Percentiles rank a stretch among this genome's conserved stretches.
phyloP scores from a whole-genome alignment of 1,140 invertebrate species.

The Helicoverpa zea region DNA sequence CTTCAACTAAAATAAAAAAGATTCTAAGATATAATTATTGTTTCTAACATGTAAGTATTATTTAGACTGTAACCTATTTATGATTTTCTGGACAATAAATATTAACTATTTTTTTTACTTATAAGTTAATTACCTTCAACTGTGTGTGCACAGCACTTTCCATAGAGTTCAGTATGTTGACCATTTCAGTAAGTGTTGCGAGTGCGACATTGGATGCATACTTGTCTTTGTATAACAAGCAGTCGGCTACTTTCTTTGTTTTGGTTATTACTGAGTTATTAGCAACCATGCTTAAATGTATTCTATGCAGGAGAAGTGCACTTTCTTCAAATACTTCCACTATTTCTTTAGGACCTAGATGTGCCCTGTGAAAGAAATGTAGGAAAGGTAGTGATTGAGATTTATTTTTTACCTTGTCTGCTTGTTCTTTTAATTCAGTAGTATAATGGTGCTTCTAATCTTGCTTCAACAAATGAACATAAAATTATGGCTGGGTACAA shows the following conservation, averaged over 20 bases:
- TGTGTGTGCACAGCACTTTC: constrained; percentile 75
- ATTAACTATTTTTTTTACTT: not conserved
- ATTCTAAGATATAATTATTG: too few relatives aligned
- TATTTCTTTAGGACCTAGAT: constrained; percentile 74
- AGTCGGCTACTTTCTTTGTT: constrained; percentile 69
- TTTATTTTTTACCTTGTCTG: not conserved
- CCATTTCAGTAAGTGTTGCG: constrained; percentile 75
- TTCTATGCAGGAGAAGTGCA: constrained; percentile 77
- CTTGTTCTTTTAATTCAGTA: too few relatives aligned
- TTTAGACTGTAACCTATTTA: too few relatives aligned
- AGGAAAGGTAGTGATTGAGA: not conserved
- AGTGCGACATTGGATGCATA: constrained; percentile 79
- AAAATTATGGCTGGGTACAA: too few relatives aligned
- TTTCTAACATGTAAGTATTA: too few relatives aligned
- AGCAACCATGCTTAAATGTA: constrained; percentile 78
- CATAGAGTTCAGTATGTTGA: constrained; percentile 77
- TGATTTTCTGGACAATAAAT: too few relatives aligned
- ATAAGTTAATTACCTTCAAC: constrained; percentile 67
- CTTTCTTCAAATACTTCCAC: constrained; percentile 76
- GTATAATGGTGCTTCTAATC: not conserved
- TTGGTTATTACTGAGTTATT: constrained; percentile 77
- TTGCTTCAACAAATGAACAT: not conserved
- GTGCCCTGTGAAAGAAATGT: constrained; percentile 8
- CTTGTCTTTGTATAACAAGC: constrained; percentile 74
- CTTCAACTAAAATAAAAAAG: constrained; percentile 58